These are phyloP conservation scores for Tenthredo notha DNA, from an alignment of 2,888 invertebrate species.

Conservation along the genomic window DNA sequence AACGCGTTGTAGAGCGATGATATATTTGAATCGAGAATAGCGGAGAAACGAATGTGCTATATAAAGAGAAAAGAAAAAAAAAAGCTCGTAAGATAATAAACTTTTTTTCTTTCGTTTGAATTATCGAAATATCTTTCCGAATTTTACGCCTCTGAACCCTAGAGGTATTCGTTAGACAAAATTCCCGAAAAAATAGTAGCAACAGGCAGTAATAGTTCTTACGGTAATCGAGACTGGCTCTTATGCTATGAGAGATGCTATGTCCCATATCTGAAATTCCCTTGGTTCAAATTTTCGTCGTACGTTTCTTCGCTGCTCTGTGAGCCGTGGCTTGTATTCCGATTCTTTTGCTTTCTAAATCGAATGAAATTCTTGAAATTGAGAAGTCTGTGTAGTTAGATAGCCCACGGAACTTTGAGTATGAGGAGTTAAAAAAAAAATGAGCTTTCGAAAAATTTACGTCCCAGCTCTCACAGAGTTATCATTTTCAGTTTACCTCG, in stretches of 20 bases:
- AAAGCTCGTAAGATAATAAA: not conserved
- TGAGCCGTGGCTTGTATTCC: not conserved
- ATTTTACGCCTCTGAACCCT: not conserved
- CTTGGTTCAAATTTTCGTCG: not conserved
- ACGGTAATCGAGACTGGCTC: not conserved
- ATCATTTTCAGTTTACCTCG: not conserved
- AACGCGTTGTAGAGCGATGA: not conserved
- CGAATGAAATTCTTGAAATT: constrained; percentile 20
- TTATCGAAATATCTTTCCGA: not conserved
- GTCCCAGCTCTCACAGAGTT: not conserved
- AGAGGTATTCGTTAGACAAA: not conserved
- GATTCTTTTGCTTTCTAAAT: not conserved
- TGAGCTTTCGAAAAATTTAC: not conserved
- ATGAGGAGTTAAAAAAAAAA: too few species aligned
- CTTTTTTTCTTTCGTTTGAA: not conserved
- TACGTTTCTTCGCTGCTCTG: constrained; percentile 36
- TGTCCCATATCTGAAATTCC: constrained; percentile 13
- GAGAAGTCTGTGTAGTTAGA: not conserved
- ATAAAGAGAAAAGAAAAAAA: not conserved
- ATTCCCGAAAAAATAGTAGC: constrained; percentile 15
- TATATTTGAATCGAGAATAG: not conserved
- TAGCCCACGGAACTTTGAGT: not conserved
- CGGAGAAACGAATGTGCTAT: not conserved
- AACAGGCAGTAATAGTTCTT: constrained; percentile 39
- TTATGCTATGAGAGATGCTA: too few species aligned